Percentiles rank a stretch among this genome's conserved stretches.
These are phyloP conservation scores for Onthophagus sagittarius DNA, from an alignment of 2,888 invertebrate species.

Conservation along the genomic window DNA sequence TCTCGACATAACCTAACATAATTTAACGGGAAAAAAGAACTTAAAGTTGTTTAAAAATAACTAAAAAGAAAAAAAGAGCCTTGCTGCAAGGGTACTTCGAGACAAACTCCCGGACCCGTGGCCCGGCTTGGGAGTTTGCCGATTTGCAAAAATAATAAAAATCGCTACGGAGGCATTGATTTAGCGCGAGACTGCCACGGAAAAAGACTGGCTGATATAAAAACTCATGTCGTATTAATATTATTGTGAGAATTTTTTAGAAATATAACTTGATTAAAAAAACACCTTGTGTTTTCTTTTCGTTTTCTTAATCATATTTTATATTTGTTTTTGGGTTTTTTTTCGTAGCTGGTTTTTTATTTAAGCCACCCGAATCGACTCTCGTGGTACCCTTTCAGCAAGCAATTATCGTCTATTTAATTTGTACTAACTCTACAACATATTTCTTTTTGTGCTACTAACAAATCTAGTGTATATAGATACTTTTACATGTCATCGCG, in stretches of 20 bases:
- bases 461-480: constrained; percentile 4
- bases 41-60: constrained; percentile 24
- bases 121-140: not conserved
- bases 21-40: not conserved
- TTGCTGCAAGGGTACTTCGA: constrained; percentile 48
- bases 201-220: constrained; percentile 44
- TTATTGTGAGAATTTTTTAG: constrained; percentile 49
- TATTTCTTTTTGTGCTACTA: not conserved
- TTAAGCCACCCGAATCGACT: constrained; percentile 31
- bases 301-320: constrained; percentile 16
- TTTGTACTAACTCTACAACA: not conserved
- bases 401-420: constrained; percentile 18
- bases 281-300: constrained; percentile 33
- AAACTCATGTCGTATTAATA: constrained; percentile 41
- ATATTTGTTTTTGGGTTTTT: not conserved
- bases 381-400: constrained; percentile 44
- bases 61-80: constrained; percentile 33
- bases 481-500: not conserved
- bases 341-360: not conserved
- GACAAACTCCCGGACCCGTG: constrained; percentile 30
- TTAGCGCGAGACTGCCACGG: constrained; percentile 34
- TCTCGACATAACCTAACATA: constrained; percentile 24
- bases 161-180: constrained; percentile 35
- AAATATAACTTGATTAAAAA: constrained; percentile 47
- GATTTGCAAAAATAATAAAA: not conserved